Base-by-base conservation (phyloP, 64 coral and sea anemone species). In the Catalaphyllia jardinei region DNA sequence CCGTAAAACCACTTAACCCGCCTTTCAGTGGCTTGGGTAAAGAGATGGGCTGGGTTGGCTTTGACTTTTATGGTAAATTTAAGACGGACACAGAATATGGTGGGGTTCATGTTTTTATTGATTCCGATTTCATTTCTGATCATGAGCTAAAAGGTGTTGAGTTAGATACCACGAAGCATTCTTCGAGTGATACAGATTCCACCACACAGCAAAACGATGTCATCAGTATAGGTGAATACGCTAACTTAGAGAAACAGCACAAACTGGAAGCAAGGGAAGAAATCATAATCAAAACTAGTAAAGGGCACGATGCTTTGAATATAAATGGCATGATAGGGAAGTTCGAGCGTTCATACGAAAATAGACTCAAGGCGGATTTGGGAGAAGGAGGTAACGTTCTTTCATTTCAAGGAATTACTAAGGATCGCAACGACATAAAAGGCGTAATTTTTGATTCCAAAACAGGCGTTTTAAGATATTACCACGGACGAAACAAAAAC, bases 401-500 rank as follows among this genome's bases (percentile, higher is more conserved):
- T 27, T 83, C 79, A 60, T 83, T 83, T 65, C 55, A 83, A 46
- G 79, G 62, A 83, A 63, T 83, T 38, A n/a, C 62, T 10, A 63
- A 83, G 19, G 55, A 33, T 28, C 10, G 62, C 20, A 20, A n/a
- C 0, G 75, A 78, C 7, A 78, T 78, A 1, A 64, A 63, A 38
- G 33, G 62, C 19, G 59, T 61, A 11, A 22, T 35, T 57, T 83
- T 83, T 83, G 59, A 83, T 11, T 64, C 79, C 31, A 64, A 64
- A 35, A 9, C 55, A 12, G 79, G 79, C 49, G 39, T 6, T 64
- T 15, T 78, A 4, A 78, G 52, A 52, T 78, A 52, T 52, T 78
- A 78, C 18, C 39, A 52, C 38, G 76, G 76, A 46, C 35, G 52
- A 78, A 78, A 51, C 14, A 16, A 12, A 57, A 78, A 28, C 20